These are phyloP conservation scores for Beris morrisii DNA, from an alignment of 2,888 invertebrate genomes.

Conservation along the genomic window DNA sequence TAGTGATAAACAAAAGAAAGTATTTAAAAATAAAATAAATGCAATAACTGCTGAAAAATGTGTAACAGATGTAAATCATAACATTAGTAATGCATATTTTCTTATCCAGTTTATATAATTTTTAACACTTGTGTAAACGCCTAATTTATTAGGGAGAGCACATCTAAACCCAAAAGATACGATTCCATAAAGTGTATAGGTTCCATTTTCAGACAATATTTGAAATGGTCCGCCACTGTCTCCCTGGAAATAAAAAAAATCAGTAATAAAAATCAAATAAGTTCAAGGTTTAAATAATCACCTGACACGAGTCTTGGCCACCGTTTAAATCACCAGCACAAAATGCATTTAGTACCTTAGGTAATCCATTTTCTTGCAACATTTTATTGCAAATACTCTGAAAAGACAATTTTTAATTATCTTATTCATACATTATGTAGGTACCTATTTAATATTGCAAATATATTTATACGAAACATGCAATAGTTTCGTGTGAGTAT, in stretches of 20 bases:
- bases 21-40: too few species aligned
- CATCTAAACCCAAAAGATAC: constrained; percentile 37
- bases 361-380: background rate
- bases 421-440: background rate
- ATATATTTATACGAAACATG: too few species aligned
- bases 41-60: too few species aligned
- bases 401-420: too few species aligned
- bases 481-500: too few species aligned
- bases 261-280: background rate
- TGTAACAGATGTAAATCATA: too few species aligned
- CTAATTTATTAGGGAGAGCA: constrained; percentile 1
- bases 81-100: too few species aligned
- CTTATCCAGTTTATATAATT: too few species aligned
- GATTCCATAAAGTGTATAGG: constrained; percentile 23
- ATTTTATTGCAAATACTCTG: background rate
- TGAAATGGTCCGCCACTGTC: constrained; percentile 34
- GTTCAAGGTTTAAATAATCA: background rate
- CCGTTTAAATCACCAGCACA: constrained; percentile 1
- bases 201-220: background rate
- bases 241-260: constrained; percentile 22
- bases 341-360: background rate
- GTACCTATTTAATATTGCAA: background rate
- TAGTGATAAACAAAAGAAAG: too few species aligned
- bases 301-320: background rate
- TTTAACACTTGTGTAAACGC: too few species aligned